phyloP scores from a whole-genome alignment of 1,140 invertebrate genomes.

The Caenorhabditis remanei region DNA sequence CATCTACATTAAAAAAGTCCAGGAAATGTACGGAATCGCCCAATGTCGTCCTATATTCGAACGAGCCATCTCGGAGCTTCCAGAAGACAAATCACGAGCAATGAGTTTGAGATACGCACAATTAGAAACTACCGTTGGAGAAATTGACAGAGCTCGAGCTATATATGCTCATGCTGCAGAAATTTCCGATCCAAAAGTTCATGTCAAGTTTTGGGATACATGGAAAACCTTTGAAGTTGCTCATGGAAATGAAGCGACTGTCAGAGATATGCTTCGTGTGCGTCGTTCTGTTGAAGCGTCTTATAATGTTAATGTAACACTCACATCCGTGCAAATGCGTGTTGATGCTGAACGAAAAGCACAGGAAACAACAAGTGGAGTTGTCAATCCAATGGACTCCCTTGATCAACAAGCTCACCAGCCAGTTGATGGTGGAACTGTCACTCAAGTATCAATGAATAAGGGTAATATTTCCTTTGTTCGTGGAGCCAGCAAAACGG shows the following conservation, averaged over 20 bases:
- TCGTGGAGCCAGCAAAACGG: conserved; percentile 74
- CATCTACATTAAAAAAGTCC: conserved; percentile 97
- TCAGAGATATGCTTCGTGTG: conserved; percentile 91
- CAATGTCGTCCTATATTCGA: conserved; percentile 97
- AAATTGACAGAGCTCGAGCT: conserved; percentile 94
- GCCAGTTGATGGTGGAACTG: conserved; percentile 6
- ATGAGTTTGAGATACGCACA: conserved; percentile 97
- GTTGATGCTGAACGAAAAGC: conserved; percentile 80
- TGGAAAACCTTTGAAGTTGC: conserved; percentile 99
- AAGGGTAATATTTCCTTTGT: conserved; percentile 73
- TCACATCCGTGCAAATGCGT: conserved; percentile 97
- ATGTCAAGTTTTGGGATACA: conserved; percentile 93
- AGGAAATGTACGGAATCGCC: conserved; percentile 95
- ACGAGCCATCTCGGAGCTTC: conserved; percentile 93
- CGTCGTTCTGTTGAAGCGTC: conserved; percentile 70
- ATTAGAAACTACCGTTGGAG: conserved; percentile 96
- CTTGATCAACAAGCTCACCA: background rate
- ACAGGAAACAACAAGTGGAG: conserved; percentile 24
- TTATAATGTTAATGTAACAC: conserved; percentile 82
- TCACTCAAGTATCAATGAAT: conserved; percentile 8
- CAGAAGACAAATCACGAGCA: conserved; percentile 90
- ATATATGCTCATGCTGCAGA: conserved; percentile 98
- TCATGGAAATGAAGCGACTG: conserved; percentile 99
- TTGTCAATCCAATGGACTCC: conserved; percentile 16
- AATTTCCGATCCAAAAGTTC: conserved; percentile 96